Evolutionary conservation across 2,113 vertebrate genomes (phyloP).

Genomic region (Bubo scandiacus): DNA sequence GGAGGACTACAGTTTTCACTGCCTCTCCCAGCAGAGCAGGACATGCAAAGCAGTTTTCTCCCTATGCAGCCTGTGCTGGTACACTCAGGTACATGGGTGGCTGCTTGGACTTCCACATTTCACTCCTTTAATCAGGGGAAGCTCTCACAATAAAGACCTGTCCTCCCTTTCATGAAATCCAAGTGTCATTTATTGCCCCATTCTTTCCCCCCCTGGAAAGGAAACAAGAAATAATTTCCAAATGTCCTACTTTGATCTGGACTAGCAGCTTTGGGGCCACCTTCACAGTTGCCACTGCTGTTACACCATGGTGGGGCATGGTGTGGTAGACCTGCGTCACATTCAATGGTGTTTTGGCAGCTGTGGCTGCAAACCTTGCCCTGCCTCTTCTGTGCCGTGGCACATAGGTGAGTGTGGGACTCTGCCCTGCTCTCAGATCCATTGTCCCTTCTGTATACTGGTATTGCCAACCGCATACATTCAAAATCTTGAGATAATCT

Average conservation of each 20-base stretch:
- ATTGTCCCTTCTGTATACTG: not conserved
- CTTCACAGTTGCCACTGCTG: not conserved
- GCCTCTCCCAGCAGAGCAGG: not conserved
- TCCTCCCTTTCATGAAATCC: not conserved
- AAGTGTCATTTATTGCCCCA: not conserved
- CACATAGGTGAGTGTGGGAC: accelerated
- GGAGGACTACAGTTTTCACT: not conserved
- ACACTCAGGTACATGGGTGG: not conserved
- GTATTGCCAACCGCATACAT: not conserved
- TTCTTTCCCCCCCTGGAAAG: not conserved
- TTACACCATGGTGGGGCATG: not conserved
- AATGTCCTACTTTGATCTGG: not conserved
- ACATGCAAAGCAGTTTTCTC: not conserved
- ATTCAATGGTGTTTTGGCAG: accelerated
- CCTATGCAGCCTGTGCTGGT: not conserved
- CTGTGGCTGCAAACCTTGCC: not conserved
- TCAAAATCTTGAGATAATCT: not conserved
- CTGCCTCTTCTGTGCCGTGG: not conserved
- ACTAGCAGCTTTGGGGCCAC: not conserved
- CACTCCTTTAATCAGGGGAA: not conserved
- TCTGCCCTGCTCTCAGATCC: not conserved
- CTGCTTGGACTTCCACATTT: not conserved
- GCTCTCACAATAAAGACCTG: not conserved
- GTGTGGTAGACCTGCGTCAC: accelerated
- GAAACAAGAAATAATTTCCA: not conserved